Conservation (phyloP, 2,888 invertebrate genomes). For the Branchinecta sandiegonensis region DNA sequence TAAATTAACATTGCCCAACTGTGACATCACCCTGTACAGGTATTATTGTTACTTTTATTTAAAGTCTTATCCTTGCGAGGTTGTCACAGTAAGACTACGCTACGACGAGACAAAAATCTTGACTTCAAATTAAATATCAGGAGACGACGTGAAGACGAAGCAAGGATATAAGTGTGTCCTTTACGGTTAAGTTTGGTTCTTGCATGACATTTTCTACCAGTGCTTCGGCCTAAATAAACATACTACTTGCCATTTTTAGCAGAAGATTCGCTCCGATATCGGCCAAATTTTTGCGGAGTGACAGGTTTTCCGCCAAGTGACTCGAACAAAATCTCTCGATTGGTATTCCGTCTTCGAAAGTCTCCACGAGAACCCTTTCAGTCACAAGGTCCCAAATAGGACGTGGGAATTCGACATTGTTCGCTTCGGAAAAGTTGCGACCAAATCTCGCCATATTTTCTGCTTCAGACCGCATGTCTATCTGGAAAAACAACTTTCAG, state of each 20-base stretch:
- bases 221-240: no score
- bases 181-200: no score
- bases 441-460: slow-evolving; percentile 36
- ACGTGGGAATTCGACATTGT: slow-evolving; percentile 35
- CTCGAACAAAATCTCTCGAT: slow-evolving; percentile 32
- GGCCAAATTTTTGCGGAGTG: slow-evolving; percentile 33
- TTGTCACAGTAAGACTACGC: no score
- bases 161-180: no score
- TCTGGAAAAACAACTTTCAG: slow-evolving; percentile 29
- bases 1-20: no score
- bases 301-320: slow-evolving; percentile 24
- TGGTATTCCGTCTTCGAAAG: slow-evolving; percentile 37
- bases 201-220: no score
- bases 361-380: slow-evolving; percentile 38
- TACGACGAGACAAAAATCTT: no score
- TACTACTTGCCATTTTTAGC: slow-evolving; percentile 36
- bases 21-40: no score
- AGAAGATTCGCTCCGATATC: slow-evolving; percentile 37
- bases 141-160: no score
- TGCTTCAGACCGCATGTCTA: slow-evolving; percentile 38
- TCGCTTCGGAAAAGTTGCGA: slow-evolving; percentile 33
- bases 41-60: no score
- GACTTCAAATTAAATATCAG: no score
- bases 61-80: no score
- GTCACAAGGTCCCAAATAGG: slow-evolving; percentile 35